phyloP scores from a whole-genome alignment of 37 sponge, comb jelly and placozoan species.

The Halisarca cf. caerulea region DNA sequence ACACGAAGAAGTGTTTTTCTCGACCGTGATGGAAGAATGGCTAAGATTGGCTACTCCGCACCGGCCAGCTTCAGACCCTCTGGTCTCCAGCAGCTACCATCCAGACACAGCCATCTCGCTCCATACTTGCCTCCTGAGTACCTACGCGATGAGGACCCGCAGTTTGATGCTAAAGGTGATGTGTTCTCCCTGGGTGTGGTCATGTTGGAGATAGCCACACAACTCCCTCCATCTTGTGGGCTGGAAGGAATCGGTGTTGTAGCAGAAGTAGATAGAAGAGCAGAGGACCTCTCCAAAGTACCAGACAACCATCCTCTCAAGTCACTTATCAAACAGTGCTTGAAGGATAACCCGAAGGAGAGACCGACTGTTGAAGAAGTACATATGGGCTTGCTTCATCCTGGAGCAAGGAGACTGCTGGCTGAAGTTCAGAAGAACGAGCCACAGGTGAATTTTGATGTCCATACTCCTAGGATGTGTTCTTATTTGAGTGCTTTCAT shows the following conservation, averaged over 20 bases:
- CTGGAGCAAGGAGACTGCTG: too few species aligned
- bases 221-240: neutral
- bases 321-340: neutral
- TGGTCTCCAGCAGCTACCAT: neutral
- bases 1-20: neutral
- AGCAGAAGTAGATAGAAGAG: slow-evolving; percentile 1
- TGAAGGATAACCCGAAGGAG: neutral
- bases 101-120: neutral
- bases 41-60: neutral
- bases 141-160: neutral
- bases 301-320: neutral
- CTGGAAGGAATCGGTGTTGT: neutral
- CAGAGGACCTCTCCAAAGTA: neutral
- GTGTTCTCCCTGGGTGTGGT: slow-evolving; percentile 19
- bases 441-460: too few species aligned
- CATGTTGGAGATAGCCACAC: neutral
- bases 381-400: too few species aligned
- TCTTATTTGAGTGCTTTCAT: too few species aligned
- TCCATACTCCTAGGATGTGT: too few species aligned
- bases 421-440: too few species aligned
- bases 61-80: slow-evolving; percentile 15
- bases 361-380: neutral
- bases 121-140: neutral
- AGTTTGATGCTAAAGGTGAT: slow-evolving; percentile 1
- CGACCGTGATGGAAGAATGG: neutral